Base-by-base conservation (phyloP, 2,113 vertebrate genomes). In the Strigops habroptila region DNA sequence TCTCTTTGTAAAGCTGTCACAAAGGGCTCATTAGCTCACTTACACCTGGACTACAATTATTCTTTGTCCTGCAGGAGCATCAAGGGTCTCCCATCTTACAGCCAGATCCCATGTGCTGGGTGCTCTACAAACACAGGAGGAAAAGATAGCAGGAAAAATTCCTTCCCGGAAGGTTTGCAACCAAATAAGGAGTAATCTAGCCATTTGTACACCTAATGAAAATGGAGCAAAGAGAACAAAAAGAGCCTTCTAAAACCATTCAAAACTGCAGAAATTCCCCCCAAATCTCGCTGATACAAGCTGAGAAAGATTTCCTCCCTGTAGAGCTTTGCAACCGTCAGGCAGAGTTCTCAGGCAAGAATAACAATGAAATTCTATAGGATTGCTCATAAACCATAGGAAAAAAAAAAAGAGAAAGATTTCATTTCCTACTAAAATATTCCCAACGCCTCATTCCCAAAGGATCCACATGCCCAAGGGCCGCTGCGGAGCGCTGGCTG, bases 331-430 rank as follows among this genome's bases (percentile, higher is more conserved):
- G 92, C 79, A 94, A 77, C 63, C n/a, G 0, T 59, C 93, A 76
- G 63, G 89, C 81, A 70, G 85, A 65, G 88, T 96, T 96, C 95
- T 91, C 93, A 93, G 86, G 93, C 65, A 93, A 90, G 90, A 91
- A 87, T 24, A 84, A 55, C 2, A 22, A 90, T 64, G 82, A 73
- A 84, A 93, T 87, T 91, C 88, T 93, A 82, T 80, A 94, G 70
- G 93, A 90, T 35, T 22, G 43, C 80, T 96, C 93, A 91, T 84
- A 94, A 95, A 93, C 48, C 48, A 55, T 14, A 37, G 46, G 39
- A 52, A 71, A 71, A 80, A 74, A 80, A 31, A 17, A 59, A 35
- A 59, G 55, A 33, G 18, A 22, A 49, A 69, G 7, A 6, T n/a
- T 41, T 84, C 4, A 88, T 93, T 96, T 93, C 91, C 91, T 91